These are phyloP conservation scores for Trachelus troglodyta DNA, from an alignment of 2,888 invertebrate species.

Conservation along the genomic window DNA sequence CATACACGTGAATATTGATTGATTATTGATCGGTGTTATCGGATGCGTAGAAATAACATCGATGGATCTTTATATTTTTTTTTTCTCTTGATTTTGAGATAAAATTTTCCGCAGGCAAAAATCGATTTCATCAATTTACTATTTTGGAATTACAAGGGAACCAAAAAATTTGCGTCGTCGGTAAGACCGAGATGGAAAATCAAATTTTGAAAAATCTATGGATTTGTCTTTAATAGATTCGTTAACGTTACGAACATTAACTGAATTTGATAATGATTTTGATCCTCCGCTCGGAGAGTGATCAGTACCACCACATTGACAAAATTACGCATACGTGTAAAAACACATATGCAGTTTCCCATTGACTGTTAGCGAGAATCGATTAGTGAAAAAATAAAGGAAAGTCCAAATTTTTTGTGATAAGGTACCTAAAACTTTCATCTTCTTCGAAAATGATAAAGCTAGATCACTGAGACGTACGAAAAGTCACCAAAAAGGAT, in stretches of 20 bases:
- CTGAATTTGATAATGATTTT: not conserved
- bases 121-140: no score
- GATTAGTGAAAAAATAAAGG: not conserved
- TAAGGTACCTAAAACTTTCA: no score
- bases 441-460: no score
- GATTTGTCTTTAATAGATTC: not conserved
- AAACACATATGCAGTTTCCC: not conserved
- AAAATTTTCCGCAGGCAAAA: not conserved
- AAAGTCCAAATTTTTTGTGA: no score
- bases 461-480: no score
- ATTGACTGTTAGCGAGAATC: not conserved
- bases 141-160: not conserved
- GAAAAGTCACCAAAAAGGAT: not conserved
- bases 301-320: not conserved
- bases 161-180: not conserved
- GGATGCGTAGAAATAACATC: not conserved
- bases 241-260: not conserved
- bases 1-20: slow-evolving; percentile 14
- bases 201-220: no score
- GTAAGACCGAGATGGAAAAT: not conserved
- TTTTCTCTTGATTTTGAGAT: not conserved
- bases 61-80: not conserved
- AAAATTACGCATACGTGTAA: not conserved
- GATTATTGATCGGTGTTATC: slow-evolving; percentile 19
- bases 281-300: not conserved